Percentiles rank a stretch among this genome's conserved stretches.
phyloP scores from a whole-genome alignment of 2,113 vertebrate species.

The Aplodontia rufa region DNA sequence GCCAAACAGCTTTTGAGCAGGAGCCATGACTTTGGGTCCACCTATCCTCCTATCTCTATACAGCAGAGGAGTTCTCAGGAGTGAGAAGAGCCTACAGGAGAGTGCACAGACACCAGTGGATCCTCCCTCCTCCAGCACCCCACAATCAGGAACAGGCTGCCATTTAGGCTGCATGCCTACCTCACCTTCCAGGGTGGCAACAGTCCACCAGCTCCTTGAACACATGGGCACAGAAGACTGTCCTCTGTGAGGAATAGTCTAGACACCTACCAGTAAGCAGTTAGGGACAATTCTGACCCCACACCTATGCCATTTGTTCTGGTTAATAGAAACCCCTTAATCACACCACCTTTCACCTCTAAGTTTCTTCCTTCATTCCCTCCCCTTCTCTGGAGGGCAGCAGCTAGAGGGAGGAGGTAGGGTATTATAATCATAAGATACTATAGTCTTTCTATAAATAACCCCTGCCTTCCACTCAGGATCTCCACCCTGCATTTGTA shows the following conservation, averaged over 20 bases:
- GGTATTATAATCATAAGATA: background rate
- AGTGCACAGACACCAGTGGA: background rate
- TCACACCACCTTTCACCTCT: background rate
- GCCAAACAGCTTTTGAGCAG: background rate
- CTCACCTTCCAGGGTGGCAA: background rate
- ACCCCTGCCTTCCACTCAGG: background rate
- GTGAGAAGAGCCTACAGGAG: background rate
- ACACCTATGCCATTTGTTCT: background rate
- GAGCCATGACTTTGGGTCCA: background rate
- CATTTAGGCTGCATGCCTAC: background rate
- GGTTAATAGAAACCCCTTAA: background rate
- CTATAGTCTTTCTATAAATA: background rate
- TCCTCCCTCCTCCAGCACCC: rapidly evolving
- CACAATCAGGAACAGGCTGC: rapidly evolving
- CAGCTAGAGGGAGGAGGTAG: background rate
- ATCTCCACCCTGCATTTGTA: background rate
- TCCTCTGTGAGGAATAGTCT: background rate
- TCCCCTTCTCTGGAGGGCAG: background rate
- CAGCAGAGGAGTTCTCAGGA: background rate
- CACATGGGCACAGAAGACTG: background rate
- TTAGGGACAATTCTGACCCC: background rate
- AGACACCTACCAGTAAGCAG: background rate
- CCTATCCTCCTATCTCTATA: background rate
- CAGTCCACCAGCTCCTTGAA: background rate
- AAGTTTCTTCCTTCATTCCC: background rate